Percentiles rank a stretch among this genome's conserved stretches.
Evolutionary conservation across 2,888 invertebrate species (phyloP).

Genomic region (Amblyjoppa fuscipennis): DNA sequence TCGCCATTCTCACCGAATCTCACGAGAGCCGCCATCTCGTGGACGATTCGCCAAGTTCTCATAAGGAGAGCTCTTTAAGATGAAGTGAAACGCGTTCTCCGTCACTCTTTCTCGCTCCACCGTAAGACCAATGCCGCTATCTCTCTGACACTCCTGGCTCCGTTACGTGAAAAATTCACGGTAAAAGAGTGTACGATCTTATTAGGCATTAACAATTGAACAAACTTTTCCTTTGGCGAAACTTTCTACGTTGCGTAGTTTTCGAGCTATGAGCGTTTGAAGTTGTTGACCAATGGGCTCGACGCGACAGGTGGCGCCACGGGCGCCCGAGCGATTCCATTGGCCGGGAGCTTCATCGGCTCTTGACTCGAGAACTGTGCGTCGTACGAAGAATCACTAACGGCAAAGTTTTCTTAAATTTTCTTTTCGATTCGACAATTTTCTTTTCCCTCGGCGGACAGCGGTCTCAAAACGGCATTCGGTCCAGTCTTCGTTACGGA

Average conservation of each 20-base stretch:
- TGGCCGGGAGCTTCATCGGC: neutral
- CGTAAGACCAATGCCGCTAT: too few species aligned
- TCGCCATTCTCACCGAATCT: too few species aligned
- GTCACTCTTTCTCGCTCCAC: too few species aligned
- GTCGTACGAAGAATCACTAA: neutral
- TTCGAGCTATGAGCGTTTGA: neutral
- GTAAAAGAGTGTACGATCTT: neutral
- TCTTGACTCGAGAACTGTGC: slow-evolving; percentile 1
- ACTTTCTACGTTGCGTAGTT: neutral
- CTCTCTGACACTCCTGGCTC: too few species aligned
- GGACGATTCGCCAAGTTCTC: too few species aligned
- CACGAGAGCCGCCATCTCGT: too few species aligned
- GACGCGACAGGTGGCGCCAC: neutral
- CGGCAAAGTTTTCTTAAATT: neutral
- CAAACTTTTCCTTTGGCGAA: neutral
- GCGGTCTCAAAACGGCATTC: too few species aligned
- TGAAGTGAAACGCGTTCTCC: too few species aligned
- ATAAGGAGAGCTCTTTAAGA: too few species aligned
- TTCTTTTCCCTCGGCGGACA: too few species aligned
- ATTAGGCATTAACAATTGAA: neutral
- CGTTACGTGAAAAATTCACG: neutral
- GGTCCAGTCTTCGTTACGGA: too few species aligned
- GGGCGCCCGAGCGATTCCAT: neutral
- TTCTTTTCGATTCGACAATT: too few species aligned
- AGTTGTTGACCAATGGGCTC: neutral